Conservation (phyloP, 2,113 vertebrate species). For the Naja naja region DNA sequence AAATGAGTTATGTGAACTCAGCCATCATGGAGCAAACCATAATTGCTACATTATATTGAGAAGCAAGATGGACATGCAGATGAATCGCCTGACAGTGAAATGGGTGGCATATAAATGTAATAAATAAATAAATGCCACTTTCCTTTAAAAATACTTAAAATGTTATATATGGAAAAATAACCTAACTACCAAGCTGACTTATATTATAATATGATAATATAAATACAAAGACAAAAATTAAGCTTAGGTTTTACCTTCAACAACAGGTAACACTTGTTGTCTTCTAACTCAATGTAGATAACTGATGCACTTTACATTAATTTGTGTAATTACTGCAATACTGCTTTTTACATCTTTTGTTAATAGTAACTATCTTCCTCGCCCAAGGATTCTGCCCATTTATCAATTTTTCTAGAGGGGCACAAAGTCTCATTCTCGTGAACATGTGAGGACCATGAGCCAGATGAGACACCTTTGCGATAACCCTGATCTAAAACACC, state of each 20-base stretch:
- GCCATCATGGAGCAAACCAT: background rate
- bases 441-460: background rate
- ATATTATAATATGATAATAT: background rate
- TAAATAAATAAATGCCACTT: background rate
- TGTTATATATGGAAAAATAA: background rate
- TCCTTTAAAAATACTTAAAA: background rate
- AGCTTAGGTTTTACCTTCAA: background rate
- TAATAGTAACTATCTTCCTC: background rate
- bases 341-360: background rate
- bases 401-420: background rate
- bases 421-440: background rate
- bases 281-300: background rate
- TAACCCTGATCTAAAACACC: background rate
- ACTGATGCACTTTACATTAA: background rate
- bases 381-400: background rate
- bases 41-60: background rate
- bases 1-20: background rate
- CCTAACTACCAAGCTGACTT: background rate
- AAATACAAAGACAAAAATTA: background rate
- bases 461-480: background rate
- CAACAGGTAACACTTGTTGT: background rate
- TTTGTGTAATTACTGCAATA: background rate
- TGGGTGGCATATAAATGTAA: background rate
- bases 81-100: background rate
- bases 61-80: background rate